These are phyloP conservation scores for Elgonia sp. DNA, from an alignment of 2,888 invertebrate genomes.

Conservation along the genomic window DNA sequence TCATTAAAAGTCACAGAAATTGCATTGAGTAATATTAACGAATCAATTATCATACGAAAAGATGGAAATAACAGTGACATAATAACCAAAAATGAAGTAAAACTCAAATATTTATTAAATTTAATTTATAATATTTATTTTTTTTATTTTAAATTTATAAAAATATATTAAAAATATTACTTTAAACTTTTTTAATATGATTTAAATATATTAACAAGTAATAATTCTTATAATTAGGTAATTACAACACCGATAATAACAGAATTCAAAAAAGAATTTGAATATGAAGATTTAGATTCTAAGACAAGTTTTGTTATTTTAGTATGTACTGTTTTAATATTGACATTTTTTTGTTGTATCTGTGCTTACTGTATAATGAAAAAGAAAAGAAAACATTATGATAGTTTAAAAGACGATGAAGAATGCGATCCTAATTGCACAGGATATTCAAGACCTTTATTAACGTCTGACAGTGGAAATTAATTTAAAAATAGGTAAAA, in stretches of 20 bases:
- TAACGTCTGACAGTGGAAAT: slow-evolving; percentile 76
- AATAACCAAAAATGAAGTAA: neutral
- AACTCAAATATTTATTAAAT: neutral
- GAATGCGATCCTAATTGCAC: slow-evolving; percentile 81
- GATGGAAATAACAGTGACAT: neutral
- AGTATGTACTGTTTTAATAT: slow-evolving; percentile 75
- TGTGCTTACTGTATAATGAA: slow-evolving; percentile 80
- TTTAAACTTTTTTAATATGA: no score
- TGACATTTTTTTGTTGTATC: slow-evolving; percentile 81
- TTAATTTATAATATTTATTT: neutral
- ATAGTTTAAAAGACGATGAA: slow-evolving; percentile 75
- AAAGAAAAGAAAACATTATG: slow-evolving; percentile 75
- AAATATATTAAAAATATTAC: no score
- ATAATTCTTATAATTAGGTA: neutral
- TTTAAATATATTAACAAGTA: no score
- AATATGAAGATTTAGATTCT: neutral
- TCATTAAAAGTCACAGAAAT: slow-evolving; percentile 26
- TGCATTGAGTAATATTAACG: slow-evolving; percentile 1
- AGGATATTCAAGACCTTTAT: slow-evolving; percentile 80
- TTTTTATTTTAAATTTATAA: no score
- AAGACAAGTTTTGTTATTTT: slow-evolving; percentile 59
- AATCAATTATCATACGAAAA: slow-evolving; percentile 2
- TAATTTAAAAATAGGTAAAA: slow-evolving; percentile 8
- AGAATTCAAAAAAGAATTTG: neutral
- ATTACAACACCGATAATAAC: neutral